A percentile compares a stretch with the other conserved stretches of the same genome.
Evolutionary conservation across 2,797 vertebrate species (phyloP).

Genomic region (Clarias laeviceps): DNA sequence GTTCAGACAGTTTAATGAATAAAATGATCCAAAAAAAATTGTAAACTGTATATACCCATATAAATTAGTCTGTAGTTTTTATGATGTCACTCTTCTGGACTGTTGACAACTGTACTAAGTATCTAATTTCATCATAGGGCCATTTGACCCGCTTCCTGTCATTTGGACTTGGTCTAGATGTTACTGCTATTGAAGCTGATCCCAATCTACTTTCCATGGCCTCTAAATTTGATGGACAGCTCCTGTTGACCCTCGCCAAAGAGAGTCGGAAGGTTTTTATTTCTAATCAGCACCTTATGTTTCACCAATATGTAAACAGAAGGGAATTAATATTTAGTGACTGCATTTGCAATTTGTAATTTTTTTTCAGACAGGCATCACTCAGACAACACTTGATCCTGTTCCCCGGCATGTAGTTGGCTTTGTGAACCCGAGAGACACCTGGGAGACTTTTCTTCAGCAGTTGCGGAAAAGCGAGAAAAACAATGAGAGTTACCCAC

Average conservation of each 20-base stretch:
- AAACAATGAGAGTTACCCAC: constrained; percentile 15
- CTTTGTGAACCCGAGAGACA: constrained; percentile 80
- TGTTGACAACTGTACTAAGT: not conserved
- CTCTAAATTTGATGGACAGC: constrained; percentile 77
- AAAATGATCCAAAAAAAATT: not conserved
- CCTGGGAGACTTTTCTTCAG: constrained; percentile 78
- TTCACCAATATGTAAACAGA: not conserved
- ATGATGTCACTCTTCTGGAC: not conserved
- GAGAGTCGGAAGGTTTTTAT: constrained; percentile 66
- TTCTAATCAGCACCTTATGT: not conserved
- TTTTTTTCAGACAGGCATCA: constrained; percentile 62
- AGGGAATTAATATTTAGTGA: constrained; percentile 1
- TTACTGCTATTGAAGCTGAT: constrained; percentile 87
- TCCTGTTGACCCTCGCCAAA: constrained; percentile 77
- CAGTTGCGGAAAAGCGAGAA: constrained; percentile 60
- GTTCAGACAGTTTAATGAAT: not conserved
- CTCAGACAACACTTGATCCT: constrained; percentile 47
- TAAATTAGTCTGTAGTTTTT: not conserved
- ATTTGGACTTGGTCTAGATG: constrained; percentile 81
- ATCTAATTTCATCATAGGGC: constrained; percentile 72
- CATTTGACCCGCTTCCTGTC: constrained; percentile 88
- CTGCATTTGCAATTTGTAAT: not conserved
- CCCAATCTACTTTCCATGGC: constrained; percentile 76
- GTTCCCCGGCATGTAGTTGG: constrained; percentile 73
- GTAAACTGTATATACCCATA: not conserved